Base-by-base conservation (phyloP, 2,113 vertebrate genomes). In the Elephas maximus region DNA sequence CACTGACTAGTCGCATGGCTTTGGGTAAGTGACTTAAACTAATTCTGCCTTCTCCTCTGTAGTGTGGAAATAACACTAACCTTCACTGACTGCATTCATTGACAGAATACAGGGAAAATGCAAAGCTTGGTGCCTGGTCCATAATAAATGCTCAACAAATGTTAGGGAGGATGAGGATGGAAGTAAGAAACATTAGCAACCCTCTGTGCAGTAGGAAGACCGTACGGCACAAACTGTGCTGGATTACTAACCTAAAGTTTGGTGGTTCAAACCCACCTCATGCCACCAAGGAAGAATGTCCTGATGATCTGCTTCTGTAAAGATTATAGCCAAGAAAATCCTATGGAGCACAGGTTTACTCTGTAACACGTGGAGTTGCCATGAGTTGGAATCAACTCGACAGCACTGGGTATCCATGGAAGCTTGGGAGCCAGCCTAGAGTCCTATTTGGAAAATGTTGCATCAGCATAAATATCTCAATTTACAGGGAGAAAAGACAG, bases 401-500 rank as follows among this genome's bases (percentile, higher is more conserved):
- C 8, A 20, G 60, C 21, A 62, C 20, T 2, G n/a, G 15, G 45
- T 11, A 1, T 63, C 62, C 48, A 6, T 0, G 48, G n/a, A 65
- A 20, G 67, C 26, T 37, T 4, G 44, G 81, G 67, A 85, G 73
- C 44, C 80, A 48, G 92, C 77, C 84, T 51, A 1, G 41, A 62
- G 57, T 51, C 65, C 79, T 57, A 28, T 6, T 63, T 80, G 53
- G 78, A 33, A 87, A 90, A 57, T 11, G 92, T 1, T 20, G 73
- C 65, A 8, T n/a, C 88, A 21, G 48, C 37, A 33, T 37, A 69
- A 88, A 73, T n/a, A 92, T 90, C 94, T 97, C 60, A 69, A 73
- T 97, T 79, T 45, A 62, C 9, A 21, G 48, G 80, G n/a, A 81
- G 93, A 41, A 88, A 48, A 80, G 96, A 81, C 67, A 67, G 83